phyloP scores from a whole-genome alignment of 2,797 vertebrate species.

The Manis javanica region DNA sequence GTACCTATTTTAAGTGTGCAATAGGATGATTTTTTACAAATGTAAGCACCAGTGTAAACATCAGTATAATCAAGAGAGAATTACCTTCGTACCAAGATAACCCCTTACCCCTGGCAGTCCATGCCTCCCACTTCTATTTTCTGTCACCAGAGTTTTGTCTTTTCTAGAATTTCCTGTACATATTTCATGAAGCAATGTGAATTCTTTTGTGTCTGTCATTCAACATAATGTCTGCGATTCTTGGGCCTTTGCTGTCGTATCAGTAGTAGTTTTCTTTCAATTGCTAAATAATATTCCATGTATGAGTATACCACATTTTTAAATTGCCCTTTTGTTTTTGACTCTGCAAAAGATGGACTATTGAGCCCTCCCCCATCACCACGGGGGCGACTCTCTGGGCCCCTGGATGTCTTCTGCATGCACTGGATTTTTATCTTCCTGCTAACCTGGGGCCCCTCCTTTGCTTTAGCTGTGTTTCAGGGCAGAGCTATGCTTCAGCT shows the following conservation, averaged over 20 bases:
- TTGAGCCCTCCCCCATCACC: neutral
- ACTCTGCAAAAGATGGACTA: neutral
- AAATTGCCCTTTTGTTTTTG: neutral
- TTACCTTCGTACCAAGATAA: neutral
- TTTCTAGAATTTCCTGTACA: neutral
- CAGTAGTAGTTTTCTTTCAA: neutral
- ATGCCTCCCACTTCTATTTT: neutral
- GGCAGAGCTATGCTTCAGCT: neutral
- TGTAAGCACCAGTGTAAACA: neutral
- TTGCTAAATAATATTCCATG: neutral
- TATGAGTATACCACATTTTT: neutral
- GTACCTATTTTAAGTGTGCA: neutral
- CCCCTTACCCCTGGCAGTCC: neutral
- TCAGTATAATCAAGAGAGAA: neutral
- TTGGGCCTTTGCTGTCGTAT: neutral
- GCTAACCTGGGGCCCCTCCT: neutral
- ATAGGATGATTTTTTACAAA: neutral
- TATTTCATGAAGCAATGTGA: neutral
- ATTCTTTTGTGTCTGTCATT: neutral
- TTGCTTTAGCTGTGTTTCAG: neutral
- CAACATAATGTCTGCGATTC: neutral
- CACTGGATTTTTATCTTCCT: neutral
- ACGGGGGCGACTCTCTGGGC: neutral
- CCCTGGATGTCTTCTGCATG: neutral
- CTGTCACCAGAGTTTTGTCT: neutral